Evolutionary conservation across 2,888 invertebrate genomes (phyloP).

Genomic region (Caenorhabditis imperialis): DNA sequence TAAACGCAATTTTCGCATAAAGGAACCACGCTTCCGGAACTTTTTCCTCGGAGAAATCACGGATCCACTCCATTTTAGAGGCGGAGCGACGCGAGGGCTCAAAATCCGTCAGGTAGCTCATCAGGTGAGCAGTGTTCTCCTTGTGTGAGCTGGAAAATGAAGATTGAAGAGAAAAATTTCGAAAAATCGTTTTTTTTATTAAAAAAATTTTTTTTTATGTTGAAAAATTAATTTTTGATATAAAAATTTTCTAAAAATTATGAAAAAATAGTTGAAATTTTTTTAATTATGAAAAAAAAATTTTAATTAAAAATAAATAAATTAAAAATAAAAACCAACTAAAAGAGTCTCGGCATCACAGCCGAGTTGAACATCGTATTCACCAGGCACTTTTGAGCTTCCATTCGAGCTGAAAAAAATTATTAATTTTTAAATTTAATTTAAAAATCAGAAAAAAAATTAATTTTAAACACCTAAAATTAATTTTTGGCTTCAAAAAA

Average conservation of each 20-base stretch:
- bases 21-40: conserved; percentile 57
- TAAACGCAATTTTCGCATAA: conserved; percentile 64
- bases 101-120: conserved; percentile 13
- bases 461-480: neutral
- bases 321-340: conserved; percentile 12
- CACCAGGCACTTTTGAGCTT: conserved; percentile 63
- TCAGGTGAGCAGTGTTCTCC: neutral
- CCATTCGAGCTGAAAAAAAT: conserved; percentile 48
- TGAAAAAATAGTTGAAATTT: neutral
- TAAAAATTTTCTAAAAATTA: too few relatives aligned
- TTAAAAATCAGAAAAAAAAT: neutral
- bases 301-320: neutral
- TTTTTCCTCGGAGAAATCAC: conserved; percentile 10
- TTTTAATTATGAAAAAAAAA: neutral
- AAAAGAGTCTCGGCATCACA: conserved; percentile 14
- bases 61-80: conserved; percentile 17
- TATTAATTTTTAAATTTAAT: too few relatives aligned
- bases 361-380: conserved; percentile 50
- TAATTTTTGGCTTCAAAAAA: too few relatives aligned
- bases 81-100: conserved; percentile 2
- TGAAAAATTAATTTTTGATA: too few relatives aligned
- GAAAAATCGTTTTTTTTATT: neutral
- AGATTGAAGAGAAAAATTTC: neutral
- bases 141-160: conserved; percentile 12
- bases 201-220: too few relatives aligned